Conservation (phyloP, 2,113 vertebrate genomes). For the Ptilonorhynchus violaceus region DNA sequence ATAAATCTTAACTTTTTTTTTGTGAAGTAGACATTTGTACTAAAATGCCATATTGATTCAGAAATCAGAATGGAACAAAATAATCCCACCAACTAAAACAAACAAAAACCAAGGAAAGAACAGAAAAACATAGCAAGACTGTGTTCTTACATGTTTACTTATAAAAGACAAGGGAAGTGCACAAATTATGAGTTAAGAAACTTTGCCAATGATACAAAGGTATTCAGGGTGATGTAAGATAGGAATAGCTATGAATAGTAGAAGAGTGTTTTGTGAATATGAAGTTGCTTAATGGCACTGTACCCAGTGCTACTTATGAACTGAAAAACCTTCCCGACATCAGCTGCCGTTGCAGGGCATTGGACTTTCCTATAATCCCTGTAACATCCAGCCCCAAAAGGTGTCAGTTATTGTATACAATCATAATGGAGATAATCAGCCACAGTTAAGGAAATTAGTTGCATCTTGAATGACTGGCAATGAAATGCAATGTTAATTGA, state of each 20-base stretch:
- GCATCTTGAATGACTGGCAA: neutral
- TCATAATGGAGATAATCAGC: neutral
- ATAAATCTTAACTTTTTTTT: no score
- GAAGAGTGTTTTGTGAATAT: neutral
- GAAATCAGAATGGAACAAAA: neutral
- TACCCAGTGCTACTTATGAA: accelerated
- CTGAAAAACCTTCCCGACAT: neutral
- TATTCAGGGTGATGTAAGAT: neutral
- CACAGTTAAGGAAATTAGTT: neutral
- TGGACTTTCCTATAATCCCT: neutral
- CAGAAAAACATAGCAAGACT: neutral
- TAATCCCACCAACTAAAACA: accelerated
- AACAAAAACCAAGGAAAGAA: neutral
- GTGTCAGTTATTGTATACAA: neutral
- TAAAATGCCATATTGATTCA: neutral
- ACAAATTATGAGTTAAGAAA: neutral
- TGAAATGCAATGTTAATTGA: neutral
- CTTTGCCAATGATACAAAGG: neutral
- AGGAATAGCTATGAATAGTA: neutral
- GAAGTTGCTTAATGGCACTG: neutral
- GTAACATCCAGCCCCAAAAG: neutral
- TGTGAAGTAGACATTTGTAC: neutral
- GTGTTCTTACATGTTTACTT: accelerated
- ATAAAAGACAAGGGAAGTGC: neutral
- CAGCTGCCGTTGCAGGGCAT: neutral